A percentile compares a stretch with the other conserved stretches of the same genome.
Evolutionary conservation across 1,140 invertebrate genomes (phyloP).

Genomic region (Ephestia elutella): DNA sequence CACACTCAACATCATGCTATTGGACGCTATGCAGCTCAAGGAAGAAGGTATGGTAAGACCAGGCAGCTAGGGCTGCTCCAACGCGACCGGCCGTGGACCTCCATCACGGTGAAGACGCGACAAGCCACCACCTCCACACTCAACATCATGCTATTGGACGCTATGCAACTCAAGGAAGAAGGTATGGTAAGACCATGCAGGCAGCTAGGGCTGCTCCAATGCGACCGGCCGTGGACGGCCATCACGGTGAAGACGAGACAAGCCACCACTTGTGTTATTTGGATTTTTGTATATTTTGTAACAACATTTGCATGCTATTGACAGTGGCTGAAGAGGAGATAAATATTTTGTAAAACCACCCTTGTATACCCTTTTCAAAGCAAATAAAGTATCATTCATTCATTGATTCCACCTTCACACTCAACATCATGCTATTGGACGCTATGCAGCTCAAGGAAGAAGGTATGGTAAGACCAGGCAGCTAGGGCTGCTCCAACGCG

Average conservation of each 20-base stretch:
- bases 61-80: constrained; percentile 60
- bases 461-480: constrained; percentile 38
- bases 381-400: too few relatives aligned
- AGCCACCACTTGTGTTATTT: too few relatives aligned
- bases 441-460: constrained; percentile 63
- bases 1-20: constrained; percentile 59
- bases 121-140: constrained; percentile 65
- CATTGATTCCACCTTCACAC: too few relatives aligned
- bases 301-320: too few relatives aligned
- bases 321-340: too few relatives aligned
- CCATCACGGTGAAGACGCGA: constrained; percentile 69
- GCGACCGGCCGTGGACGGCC: constrained; percentile 67
- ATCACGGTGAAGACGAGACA: constrained; percentile 70
- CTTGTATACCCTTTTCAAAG: too few relatives aligned
- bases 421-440: constrained; percentile 61
- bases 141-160: constrained; percentile 60
- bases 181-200: constrained; percentile 31
- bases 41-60: constrained; percentile 53
- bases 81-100: constrained; percentile 64
- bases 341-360: too few relatives aligned
- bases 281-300: too few relatives aligned
- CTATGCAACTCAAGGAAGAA: constrained; percentile 55
- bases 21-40: constrained; percentile 60
- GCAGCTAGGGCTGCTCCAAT: constrained; percentile 57
- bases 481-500: too few relatives aligned